These are phyloP conservation scores for Nephrotoma guestfalica DNA, from an alignment of 2,888 invertebrate species.

Conservation along the genomic window DNA sequence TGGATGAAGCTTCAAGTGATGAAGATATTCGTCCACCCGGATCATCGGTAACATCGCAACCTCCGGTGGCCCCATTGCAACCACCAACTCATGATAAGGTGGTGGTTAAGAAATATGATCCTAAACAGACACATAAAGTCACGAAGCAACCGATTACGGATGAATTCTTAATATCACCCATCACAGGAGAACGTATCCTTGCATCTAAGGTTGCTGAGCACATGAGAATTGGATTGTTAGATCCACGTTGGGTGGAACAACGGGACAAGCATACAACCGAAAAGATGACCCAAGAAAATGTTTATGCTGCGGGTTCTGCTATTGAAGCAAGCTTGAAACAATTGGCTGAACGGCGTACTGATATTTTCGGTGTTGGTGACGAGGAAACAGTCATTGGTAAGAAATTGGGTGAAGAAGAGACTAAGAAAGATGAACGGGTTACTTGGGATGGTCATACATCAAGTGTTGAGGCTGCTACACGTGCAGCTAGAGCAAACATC, in stretches of 20 bases:
- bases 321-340: slow-evolving; percentile 92
- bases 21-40: slow-evolving; percentile 34
- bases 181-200: slow-evolving; percentile 95
- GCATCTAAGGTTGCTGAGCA: slow-evolving; percentile 96
- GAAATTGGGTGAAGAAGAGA: slow-evolving; percentile 86
- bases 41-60: slow-evolving; percentile 23
- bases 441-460: slow-evolving; percentile 99
- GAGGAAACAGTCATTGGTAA: slow-evolving; percentile 99
- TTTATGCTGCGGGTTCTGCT: slow-evolving; percentile 49
- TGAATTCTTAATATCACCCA: slow-evolving; percentile 92
- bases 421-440: slow-evolving; percentile 73
- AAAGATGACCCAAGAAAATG: slow-evolving; percentile 75
- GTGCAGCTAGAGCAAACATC: slow-evolving; percentile 88
- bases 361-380: slow-evolving; percentile 98
- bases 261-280: slow-evolving; percentile 88
- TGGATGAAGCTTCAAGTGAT: slow-evolving; percentile 81
- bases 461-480: slow-evolving; percentile 88
- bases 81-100: slow-evolving; percentile 87
- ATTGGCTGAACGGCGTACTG: slow-evolving; percentile 96
- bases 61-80: slow-evolving; percentile 45
- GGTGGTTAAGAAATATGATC: slow-evolving; percentile 94
- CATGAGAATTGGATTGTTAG: slow-evolving; percentile 89
- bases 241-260: slow-evolving; percentile 97
- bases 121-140: slow-evolving; percentile 55
- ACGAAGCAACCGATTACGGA: slow-evolving; percentile 53